These are phyloP conservation scores for Cantharis nigra DNA, from an alignment of 2,888 invertebrate species.

Conservation along the genomic window DNA sequence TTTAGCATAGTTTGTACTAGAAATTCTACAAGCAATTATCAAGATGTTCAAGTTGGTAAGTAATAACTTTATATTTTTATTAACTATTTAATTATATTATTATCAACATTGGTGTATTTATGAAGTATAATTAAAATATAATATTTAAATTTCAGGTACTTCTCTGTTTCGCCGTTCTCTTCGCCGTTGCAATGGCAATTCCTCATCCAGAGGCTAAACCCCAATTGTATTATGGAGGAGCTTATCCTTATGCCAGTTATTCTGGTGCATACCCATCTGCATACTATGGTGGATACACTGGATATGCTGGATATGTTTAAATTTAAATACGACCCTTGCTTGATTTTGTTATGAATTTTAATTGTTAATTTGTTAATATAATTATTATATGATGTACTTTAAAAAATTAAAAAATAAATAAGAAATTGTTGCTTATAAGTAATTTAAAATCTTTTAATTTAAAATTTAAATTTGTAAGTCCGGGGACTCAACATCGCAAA, in stretches of 20 bases:
- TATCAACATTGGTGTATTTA: no score
- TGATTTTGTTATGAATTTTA: neutral
- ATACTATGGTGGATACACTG: neutral
- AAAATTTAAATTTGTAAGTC: no score
- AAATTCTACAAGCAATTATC: conserved; percentile 5
- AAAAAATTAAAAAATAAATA: neutral
- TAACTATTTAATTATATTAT: no score
- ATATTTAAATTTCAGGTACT: conserved; percentile 51
- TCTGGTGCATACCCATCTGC: neutral
- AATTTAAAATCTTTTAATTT: neutral
- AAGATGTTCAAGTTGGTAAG: conserved; percentile 25
- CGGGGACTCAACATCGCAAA: no score
- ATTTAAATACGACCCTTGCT: neutral
- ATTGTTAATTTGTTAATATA: neutral
- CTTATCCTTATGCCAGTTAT: conserved; percentile 36
- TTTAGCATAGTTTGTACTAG: conserved; percentile 5
- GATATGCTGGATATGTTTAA: neutral
- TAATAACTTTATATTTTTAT: neutral
- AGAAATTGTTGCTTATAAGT: neutral
- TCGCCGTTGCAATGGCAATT: conserved; percentile 60
- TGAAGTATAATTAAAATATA: no score
- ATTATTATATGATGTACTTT: neutral
- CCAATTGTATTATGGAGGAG: conserved; percentile 43
- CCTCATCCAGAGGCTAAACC: conserved; percentile 54
- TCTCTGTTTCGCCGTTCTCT: conserved; percentile 53